Evolutionary conservation across 2,797 vertebrate species (phyloP).

Genomic region (Spea hammondii): DNA sequence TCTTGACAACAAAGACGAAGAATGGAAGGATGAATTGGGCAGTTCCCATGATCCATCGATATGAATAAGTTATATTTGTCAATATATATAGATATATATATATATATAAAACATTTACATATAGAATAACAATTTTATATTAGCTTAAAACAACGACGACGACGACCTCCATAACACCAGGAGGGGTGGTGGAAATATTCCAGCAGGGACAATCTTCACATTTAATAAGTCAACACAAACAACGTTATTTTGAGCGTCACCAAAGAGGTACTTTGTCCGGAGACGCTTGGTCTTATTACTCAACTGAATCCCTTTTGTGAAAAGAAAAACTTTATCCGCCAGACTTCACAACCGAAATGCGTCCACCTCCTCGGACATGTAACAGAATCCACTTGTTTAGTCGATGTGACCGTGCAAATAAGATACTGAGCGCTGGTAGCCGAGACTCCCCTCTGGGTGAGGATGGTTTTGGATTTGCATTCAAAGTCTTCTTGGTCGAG

Average conservation of each 20-base stretch:
- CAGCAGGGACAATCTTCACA: slow-evolving; percentile 29
- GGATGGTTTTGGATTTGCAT: slow-evolving; percentile 20
- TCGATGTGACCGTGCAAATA: slow-evolving; percentile 21
- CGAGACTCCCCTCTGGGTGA: not conserved
- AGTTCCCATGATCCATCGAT: not conserved
- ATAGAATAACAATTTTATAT: slow-evolving; percentile 50
- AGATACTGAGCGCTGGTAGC: slow-evolving; percentile 15
- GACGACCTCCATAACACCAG: slow-evolving; percentile 15
- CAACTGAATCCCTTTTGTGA: not conserved
- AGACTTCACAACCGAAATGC: not conserved
- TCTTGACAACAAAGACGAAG: not conserved
- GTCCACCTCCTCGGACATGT: not conserved
- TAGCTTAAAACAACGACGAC: slow-evolving; percentile 43
- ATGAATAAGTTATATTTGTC: slow-evolving; percentile 32
- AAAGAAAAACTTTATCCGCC: not conserved
- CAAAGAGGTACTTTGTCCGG: slow-evolving; percentile 2
- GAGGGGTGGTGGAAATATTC: slow-evolving; percentile 1
- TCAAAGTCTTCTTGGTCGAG: slow-evolving; percentile 5
- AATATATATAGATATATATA: slow-evolving; percentile 22
- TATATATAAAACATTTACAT: slow-evolving; percentile 51
- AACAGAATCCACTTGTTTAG: not conserved
- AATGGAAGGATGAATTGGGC: not conserved
- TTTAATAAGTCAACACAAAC: slow-evolving; percentile 23
- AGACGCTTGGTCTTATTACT: not conserved
- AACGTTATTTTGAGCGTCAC: not conserved